These are phyloP conservation scores for Ameiurus melas DNA, from an alignment of 2,113 vertebrate species.

Conservation along the genomic window DNA sequence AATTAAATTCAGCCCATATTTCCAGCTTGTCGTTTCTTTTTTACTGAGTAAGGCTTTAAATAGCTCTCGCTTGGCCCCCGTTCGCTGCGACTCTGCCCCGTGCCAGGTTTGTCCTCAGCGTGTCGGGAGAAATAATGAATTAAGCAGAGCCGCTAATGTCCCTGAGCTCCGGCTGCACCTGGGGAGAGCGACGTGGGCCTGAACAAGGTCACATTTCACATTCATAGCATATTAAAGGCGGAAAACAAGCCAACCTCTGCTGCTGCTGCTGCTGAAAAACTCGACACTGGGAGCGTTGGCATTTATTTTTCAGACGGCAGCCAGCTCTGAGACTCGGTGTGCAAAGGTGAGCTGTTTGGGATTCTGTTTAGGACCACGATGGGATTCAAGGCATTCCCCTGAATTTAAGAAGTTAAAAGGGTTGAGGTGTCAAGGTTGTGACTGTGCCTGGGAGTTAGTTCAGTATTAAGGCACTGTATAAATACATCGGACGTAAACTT, in stretches of 20 bases:
- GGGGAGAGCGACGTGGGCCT: not conserved
- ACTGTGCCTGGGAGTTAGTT: not conserved
- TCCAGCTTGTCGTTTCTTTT: not conserved
- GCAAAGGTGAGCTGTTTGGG: constrained; percentile 14
- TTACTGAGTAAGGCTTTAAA: constrained; percentile 33
- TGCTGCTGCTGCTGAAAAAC: not conserved
- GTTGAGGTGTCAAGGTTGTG: constrained; percentile 1
- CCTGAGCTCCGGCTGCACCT: constrained; percentile 31
- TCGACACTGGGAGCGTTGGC: constrained; percentile 4
- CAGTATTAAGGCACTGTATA: not conserved
- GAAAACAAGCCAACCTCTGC: constrained; percentile 41
- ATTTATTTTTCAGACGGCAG: not conserved
- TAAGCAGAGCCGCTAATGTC: constrained; percentile 31
- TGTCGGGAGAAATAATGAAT: constrained; percentile 45
- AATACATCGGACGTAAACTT: not conserved
- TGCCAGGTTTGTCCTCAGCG: constrained; percentile 34
- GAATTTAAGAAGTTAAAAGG: constrained; percentile 30
- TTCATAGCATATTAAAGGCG: constrained; percentile 38
- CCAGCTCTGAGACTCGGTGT: not conserved
- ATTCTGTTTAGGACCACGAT: not conserved
- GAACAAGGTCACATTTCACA: constrained; percentile 47
- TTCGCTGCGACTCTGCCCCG: not conserved
- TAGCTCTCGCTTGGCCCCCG: constrained; percentile 3
- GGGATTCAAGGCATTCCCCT: not conserved
- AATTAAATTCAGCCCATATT: not conserved